Evolutionary conservation across 1,140 invertebrate genomes (phyloP).

Genomic region (Anthonomus grandis): DNA sequence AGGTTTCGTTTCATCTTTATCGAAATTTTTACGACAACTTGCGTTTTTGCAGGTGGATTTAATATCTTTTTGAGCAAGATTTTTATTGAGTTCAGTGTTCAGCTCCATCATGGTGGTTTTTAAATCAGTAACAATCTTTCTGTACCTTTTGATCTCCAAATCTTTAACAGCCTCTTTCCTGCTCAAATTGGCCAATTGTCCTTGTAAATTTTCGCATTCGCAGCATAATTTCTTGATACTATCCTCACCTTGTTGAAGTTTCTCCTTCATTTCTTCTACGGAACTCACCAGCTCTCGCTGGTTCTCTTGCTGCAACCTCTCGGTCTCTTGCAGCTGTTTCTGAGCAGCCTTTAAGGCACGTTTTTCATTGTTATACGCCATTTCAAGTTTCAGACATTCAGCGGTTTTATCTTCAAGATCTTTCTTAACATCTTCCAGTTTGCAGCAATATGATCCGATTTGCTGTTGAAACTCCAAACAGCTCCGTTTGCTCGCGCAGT

Average conservation of each 20-base stretch:
- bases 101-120: slow-evolving; percentile 29
- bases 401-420: slow-evolving; percentile 24
- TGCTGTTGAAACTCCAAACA: slow-evolving; percentile 19
- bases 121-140: slow-evolving; percentile 28
- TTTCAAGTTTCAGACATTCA: slow-evolving; percentile 28
- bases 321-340: slow-evolving; percentile 23
- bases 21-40: slow-evolving; percentile 16
- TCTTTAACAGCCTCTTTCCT: slow-evolving; percentile 25
- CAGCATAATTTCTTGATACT: slow-evolving; percentile 8
- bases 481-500: slow-evolving; percentile 13
- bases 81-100: slow-evolving; percentile 29
- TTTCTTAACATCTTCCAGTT: slow-evolving; percentile 19
- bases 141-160: slow-evolving; percentile 26
- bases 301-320: slow-evolving; percentile 21
- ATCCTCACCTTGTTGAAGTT: slow-evolving; percentile 16
- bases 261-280: slow-evolving; percentile 23
- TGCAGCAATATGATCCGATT: slow-evolving; percentile 22
- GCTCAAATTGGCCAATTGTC: slow-evolving; percentile 18
- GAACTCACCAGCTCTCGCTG: slow-evolving; percentile 16
- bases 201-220: slow-evolving; percentile 24
- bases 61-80: slow-evolving; percentile 24
- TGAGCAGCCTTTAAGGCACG: slow-evolving; percentile 21
- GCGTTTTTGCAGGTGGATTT: slow-evolving; percentile 21
- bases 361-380: slow-evolving; percentile 30
- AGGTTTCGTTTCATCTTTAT: slow-evolving; percentile 2